Evolutionary conservation across 2,113 vertebrate genomes (phyloP).

Genomic region (Marcusenius ussheri): DNA sequence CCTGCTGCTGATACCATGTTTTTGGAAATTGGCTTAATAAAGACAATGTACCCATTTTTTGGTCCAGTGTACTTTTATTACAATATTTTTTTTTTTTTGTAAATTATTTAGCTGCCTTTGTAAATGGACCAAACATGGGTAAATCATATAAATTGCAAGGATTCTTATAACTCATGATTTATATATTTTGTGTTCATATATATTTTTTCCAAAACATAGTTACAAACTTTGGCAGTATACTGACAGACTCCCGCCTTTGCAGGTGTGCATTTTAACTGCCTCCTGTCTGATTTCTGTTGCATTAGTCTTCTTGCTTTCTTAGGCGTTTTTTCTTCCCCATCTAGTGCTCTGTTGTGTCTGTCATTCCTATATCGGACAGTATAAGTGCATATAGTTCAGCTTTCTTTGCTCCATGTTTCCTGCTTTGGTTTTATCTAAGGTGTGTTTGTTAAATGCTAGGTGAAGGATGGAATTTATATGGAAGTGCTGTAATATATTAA

Average conservation of each 20-base stretch:
- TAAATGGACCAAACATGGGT: conserved; percentile 16
- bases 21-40: not conserved
- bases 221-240: conserved; percentile 20
- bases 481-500: conserved; percentile 11
- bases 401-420: conserved; percentile 35
- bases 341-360: conserved; percentile 33
- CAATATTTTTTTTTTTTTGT: not conserved
- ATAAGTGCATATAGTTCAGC: not conserved
- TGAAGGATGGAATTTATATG: not conserved
- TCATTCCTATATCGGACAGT: not conserved
- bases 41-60: not conserved
- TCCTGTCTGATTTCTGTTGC: not conserved
- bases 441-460: conserved; percentile 10
- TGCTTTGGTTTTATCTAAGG: conserved; percentile 13
- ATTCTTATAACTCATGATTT: not conserved
- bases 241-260: not conserved
- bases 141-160: not conserved
- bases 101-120: not conserved
- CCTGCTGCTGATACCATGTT: not conserved
- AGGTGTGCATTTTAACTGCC: conserved; percentile 14
- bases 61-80: conserved; percentile 16
- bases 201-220: not conserved
- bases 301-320: not conserved
- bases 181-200: not conserved
- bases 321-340: conserved; percentile 19